Evolutionary conservation across 2,113 vertebrate genomes (phyloP).

Genomic region (Gallinago undulata): DNA sequence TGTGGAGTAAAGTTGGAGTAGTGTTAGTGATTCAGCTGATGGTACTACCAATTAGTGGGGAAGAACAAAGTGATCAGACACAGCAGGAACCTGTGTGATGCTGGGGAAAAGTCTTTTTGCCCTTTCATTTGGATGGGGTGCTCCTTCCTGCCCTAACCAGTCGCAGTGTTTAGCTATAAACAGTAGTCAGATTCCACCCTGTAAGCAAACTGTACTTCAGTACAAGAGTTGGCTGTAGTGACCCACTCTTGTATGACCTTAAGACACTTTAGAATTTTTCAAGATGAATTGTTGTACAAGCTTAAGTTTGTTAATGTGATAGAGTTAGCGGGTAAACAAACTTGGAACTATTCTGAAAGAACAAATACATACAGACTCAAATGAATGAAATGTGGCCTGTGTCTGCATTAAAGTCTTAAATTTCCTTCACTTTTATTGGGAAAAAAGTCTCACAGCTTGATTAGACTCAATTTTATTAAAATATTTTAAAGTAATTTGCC

Average conservation of each 20-base stretch:
- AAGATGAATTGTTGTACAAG: background rate
- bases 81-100: background rate
- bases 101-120: background rate
- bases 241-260: background rate
- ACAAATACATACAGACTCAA: background rate
- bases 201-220: background rate
- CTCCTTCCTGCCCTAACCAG: background rate
- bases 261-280: background rate
- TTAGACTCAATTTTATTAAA: background rate
- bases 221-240: background rate
- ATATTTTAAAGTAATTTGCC: background rate
- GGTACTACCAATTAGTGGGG: background rate
- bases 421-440: background rate
- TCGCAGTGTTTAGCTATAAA: slow-evolving; percentile 1
- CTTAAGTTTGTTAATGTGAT: background rate
- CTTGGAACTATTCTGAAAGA: background rate
- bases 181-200: background rate
- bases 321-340: background rate
- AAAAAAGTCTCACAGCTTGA: background rate
- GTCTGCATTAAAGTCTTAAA: background rate
- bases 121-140: background rate
- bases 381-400: background rate
- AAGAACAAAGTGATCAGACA: background rate
- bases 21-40: background rate
- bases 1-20: background rate